Evolutionary conservation across 2,113 vertebrate genomes (phyloP).

Genomic region (Pleuronectes platessa): DNA sequence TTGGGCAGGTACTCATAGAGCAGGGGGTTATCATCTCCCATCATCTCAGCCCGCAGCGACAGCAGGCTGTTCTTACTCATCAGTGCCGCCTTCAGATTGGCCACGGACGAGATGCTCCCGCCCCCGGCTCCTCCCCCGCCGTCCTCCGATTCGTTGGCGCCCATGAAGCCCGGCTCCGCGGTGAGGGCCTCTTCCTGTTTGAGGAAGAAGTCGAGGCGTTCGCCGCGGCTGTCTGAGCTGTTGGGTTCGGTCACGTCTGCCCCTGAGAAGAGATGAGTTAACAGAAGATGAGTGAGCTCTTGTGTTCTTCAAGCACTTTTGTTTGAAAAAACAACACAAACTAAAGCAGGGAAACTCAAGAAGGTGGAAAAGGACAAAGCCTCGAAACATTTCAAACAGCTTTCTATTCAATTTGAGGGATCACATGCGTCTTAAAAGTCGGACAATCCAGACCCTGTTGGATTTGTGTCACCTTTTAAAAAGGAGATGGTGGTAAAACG

Average conservation of each 20-base stretch:
- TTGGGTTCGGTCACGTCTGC: constrained; percentile 88
- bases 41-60: constrained; percentile 93
- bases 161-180: constrained; percentile 86
- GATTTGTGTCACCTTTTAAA: constrained; percentile 24
- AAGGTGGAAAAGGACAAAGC: not conserved
- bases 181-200: constrained; percentile 88
- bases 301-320: not conserved
- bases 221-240: constrained; percentile 88
- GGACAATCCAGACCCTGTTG: constrained; percentile 17
- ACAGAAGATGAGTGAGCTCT: constrained; percentile 18
- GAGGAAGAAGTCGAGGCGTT: constrained; percentile 87
- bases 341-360: not conserved
- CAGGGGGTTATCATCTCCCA: constrained; percentile 93
- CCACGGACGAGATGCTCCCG: constrained; percentile 84
- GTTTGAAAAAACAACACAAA: constrained; percentile 3
- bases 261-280: constrained; percentile 73
- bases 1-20: constrained; percentile 97
- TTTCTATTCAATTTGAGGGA: constrained; percentile 45
- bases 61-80: constrained; percentile 98
- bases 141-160: constrained; percentile 88
- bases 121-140: constrained; percentile 78
- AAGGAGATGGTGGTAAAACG: constrained; percentile 9
- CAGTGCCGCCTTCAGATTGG: constrained; percentile 94
- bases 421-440: constrained; percentile 21
- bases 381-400: constrained; percentile 17